A percentile compares a stretch with the other conserved stretches of the same genome.
Evolutionary conservation across 2,797 vertebrate species (phyloP).

Genomic region (Mormyrus proboscirostris): DNA sequence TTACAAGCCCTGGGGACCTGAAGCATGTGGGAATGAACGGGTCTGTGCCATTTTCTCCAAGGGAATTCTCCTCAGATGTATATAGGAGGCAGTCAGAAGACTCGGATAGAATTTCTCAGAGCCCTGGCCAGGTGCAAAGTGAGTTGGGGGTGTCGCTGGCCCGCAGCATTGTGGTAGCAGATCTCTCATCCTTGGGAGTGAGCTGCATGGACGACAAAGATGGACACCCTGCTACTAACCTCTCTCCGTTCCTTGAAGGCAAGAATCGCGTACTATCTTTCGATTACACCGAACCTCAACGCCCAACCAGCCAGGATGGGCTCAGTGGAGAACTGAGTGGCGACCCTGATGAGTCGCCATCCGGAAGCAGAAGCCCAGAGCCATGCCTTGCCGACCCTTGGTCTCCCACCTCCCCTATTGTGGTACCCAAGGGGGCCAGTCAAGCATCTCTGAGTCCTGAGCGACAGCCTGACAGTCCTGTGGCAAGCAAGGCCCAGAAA

Average conservation of each 20-base stretch:
- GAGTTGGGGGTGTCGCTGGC: conserved; percentile 18
- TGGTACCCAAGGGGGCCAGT: conserved; percentile 17
- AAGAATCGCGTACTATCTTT: conserved; percentile 45
- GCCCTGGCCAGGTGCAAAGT: conserved; percentile 18
- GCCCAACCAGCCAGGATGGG: conserved; percentile 19
- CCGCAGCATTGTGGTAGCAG: conserved; percentile 17
- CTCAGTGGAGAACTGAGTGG: conserved; percentile 32
- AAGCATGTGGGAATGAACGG: conserved; percentile 2
- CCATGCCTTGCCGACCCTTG: conserved; percentile 42
- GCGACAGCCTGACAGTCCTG: conserved; percentile 8
- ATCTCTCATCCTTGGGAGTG: conserved; percentile 26
- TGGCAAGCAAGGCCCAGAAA: neutral
- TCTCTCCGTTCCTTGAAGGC: conserved; percentile 35
- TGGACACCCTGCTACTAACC: neutral
- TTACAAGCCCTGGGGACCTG: conserved; percentile 29
- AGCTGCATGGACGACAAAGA: neutral
- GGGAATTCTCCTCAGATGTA: conserved; percentile 26
- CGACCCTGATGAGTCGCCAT: conserved; percentile 35
- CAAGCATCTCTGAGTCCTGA: conserved; percentile 15
- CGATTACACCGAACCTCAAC: conserved; percentile 46
- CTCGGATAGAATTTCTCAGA: conserved; percentile 28
- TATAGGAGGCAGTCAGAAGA: conserved; percentile 30
- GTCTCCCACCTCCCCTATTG: conserved; percentile 36
- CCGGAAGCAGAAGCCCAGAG: conserved; percentile 41
- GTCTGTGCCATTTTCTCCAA: neutral